Conservation (phyloP, 1,140 invertebrate species). For the Drosophila guanche region DNA sequence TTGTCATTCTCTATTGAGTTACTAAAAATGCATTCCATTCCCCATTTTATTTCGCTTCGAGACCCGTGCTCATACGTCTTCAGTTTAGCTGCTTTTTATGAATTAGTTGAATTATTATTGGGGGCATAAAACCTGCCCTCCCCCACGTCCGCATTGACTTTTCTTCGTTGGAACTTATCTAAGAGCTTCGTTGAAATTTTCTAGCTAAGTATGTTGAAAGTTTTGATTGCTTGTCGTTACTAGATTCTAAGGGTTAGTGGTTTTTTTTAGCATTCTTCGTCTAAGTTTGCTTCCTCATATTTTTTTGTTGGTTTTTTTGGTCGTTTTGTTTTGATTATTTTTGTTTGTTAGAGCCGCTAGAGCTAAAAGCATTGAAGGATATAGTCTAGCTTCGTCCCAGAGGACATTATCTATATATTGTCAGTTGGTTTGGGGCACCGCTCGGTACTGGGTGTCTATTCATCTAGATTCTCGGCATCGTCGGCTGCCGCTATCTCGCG, state of each 20-base stretch:
- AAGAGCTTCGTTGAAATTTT: conserved; percentile 66
- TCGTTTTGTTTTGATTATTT: conserved; percentile 51
- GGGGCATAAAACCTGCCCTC: not conserved
- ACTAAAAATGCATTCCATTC: conserved; percentile 70
- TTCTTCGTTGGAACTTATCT: conserved; percentile 58
- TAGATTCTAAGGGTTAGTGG: conserved; percentile 56
- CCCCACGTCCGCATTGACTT: no score
- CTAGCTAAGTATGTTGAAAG: conserved; percentile 37
- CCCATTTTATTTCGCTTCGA: conserved; percentile 42
- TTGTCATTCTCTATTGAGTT: conserved; percentile 58
- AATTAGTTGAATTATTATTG: conserved; percentile 49
- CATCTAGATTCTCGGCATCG: conserved; percentile 69
- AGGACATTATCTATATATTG: conserved; percentile 31
- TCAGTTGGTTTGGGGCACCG: conserved; percentile 7
- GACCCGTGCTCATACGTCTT: conserved; percentile 38
- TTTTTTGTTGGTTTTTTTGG: conserved; percentile 47
- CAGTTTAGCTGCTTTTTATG: conserved; percentile 63
- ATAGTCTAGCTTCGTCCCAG: conserved; percentile 21
- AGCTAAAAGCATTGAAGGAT: conserved; percentile 49
- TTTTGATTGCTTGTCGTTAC: conserved; percentile 37
- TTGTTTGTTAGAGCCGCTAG: conserved; percentile 35
- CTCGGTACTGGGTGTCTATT: conserved; percentile 21
- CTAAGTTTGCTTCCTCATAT: conserved; percentile 14
- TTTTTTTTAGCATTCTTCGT: conserved; percentile 38
- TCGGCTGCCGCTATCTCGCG: conserved; percentile 75